Evolutionary conservation across 2,888 invertebrate genomes (phyloP).

Genomic region (Ophion costatus): DNA sequence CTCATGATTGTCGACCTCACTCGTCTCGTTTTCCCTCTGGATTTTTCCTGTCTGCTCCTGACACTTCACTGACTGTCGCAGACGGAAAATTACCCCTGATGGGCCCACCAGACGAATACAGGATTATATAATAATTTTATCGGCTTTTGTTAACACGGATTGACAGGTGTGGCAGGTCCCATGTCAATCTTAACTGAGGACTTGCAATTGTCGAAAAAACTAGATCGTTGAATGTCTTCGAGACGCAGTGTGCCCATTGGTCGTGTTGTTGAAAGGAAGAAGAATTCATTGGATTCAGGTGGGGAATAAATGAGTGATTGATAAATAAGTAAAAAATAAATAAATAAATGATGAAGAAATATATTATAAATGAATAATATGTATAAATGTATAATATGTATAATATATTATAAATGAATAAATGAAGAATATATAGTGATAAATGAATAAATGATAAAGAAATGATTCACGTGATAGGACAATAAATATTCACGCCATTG

Average conservation of each 20-base stretch:
- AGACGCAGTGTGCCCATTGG: too few species aligned
- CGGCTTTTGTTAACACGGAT: conserved; percentile 37
- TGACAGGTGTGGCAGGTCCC: not conserved
- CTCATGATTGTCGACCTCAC: conserved; percentile 52
- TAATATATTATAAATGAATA: too few species aligned
- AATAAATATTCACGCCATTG: too few species aligned
- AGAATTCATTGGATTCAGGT: too few species aligned
- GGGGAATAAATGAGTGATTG: too few species aligned
- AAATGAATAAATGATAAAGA: too few species aligned
- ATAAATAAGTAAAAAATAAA: not conserved
- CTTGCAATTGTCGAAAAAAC: not conserved
- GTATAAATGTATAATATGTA: too few species aligned
- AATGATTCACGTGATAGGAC: too few species aligned
- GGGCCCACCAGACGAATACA: not conserved
- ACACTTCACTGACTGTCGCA: conserved; percentile 5
- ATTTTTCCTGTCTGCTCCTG: not conserved
- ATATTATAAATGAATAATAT: too few species aligned
- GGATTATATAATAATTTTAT: conserved; percentile 49
- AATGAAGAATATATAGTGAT: too few species aligned
- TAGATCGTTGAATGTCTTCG: not conserved
- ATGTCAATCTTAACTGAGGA: too few species aligned
- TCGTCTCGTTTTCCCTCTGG: not conserved
- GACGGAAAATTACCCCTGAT: not conserved
- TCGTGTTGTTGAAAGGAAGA: too few species aligned
- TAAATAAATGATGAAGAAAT: conserved; percentile 11